Percentiles rank a stretch among this genome's conserved stretches.
phyloP scores from a whole-genome alignment of 2,113 vertebrate genomes.

The Cnemophilus loriae region DNA sequence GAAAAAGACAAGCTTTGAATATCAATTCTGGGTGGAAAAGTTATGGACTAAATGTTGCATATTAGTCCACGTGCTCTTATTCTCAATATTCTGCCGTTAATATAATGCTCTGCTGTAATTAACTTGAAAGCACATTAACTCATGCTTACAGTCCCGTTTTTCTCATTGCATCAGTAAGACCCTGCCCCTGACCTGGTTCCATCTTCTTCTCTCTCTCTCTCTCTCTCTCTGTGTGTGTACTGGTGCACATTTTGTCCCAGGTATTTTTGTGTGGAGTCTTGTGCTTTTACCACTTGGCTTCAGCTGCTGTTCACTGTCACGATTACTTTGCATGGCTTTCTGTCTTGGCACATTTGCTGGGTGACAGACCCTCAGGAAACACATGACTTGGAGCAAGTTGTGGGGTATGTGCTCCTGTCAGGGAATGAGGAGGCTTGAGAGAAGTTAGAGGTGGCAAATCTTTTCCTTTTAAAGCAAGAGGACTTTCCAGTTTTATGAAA shows the following conservation, averaged over 20 bases:
- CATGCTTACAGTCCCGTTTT: neutral
- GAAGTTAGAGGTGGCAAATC: neutral
- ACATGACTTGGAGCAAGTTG: neutral
- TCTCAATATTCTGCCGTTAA: neutral
- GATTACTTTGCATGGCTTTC: neutral
- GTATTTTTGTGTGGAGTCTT: neutral
- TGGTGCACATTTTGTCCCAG: neutral
- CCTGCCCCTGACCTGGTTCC: neutral
- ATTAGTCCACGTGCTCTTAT: neutral
- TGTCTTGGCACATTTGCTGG: neutral
- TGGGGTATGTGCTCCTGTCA: neutral
- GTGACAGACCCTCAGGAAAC: constrained; percentile 7
- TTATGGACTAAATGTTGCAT: neutral
- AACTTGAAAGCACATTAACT: neutral
- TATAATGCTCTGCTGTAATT: neutral
- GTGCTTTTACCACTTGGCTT: neutral
- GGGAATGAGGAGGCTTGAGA: neutral
- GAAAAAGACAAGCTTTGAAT: neutral
- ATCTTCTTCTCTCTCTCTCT: neutral
- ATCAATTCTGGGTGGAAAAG: neutral
- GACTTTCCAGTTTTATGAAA: neutral
- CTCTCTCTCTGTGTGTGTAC: neutral
- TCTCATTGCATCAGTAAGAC: neutral
- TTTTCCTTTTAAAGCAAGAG: constrained; percentile 1
- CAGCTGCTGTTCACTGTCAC: constrained; percentile 8